These are phyloP conservation scores for Drosophila mulleri DNA, from an alignment of 2,888 invertebrate genomes.

Conservation along the genomic window DNA sequence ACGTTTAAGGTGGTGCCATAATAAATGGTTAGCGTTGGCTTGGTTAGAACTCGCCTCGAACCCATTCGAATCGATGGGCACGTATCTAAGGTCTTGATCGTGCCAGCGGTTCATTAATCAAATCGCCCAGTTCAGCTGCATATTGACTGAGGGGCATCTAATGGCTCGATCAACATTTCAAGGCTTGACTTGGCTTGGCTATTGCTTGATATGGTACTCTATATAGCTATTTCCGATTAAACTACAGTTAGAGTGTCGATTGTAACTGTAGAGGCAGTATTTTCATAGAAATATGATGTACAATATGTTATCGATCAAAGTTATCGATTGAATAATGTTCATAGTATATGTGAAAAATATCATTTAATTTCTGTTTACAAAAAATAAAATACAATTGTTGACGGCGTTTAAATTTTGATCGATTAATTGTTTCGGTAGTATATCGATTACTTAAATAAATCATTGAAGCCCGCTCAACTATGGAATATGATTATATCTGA, in stretches of 20 bases:
- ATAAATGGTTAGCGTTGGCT: slow-evolving; percentile 55
- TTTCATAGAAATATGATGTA: neutral
- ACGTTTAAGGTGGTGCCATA: slow-evolving; percentile 60
- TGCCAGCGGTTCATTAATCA: slow-evolving; percentile 84
- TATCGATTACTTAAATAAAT: neutral
- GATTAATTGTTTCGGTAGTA: neutral
- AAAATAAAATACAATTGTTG: no score
- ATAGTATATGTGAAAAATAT: no score
- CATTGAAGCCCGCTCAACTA: neutral
- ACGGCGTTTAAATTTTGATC: neutral
- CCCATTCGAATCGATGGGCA: slow-evolving; percentile 19
- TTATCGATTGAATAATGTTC: neutral
- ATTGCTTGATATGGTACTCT: neutral
- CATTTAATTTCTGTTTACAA: no score
- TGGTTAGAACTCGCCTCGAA: slow-evolving; percentile 25
- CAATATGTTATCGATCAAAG: neutral
- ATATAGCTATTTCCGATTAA: neutral
- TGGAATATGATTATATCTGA: neutral
- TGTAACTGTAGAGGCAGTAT: neutral
- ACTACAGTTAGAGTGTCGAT: neutral
- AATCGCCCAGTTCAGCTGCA: slow-evolving; percentile 76
- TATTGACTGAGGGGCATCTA: slow-evolving; percentile 9
- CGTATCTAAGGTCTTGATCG: slow-evolving; percentile 68
- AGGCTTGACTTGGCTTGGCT: neutral
- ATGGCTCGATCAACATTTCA: slow-evolving; percentile 8